phyloP scores from a whole-genome alignment of 2,888 invertebrate genomes.

The Fissipunctia ypsillon region DNA sequence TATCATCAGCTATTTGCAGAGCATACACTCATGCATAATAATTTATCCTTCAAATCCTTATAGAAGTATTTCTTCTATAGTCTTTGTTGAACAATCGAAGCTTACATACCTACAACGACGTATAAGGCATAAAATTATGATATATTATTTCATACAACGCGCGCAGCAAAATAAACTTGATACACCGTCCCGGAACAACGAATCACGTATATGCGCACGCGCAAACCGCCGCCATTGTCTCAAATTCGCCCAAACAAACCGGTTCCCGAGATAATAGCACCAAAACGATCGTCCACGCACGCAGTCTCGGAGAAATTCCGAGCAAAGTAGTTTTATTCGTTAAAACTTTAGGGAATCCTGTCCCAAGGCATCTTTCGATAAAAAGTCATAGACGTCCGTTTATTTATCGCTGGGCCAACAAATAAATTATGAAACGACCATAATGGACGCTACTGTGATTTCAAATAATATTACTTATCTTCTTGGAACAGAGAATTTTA shows the following conservation, averaged over 20 bases:
- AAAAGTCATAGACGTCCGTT: conserved; percentile 62
- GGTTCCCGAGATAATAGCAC: conserved; percentile 84
- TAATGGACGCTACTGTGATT: conserved; percentile 65
- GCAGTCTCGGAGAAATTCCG: conserved; percentile 65
- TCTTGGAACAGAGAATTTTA: conserved; percentile 53
- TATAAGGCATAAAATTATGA: conserved; percentile 57
- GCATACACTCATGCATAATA: conserved; percentile 12
- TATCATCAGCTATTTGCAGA: conserved; percentile 9
- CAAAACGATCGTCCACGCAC: conserved; percentile 73
- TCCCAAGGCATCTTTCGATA: conserved; percentile 65
- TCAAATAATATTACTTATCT: conserved; percentile 64
- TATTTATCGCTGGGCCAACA: conserved; percentile 64
- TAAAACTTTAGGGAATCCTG: conserved; percentile 66
- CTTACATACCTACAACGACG: conserved; percentile 26
- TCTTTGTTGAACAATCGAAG: conserved; percentile 46
- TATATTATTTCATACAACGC: conserved; percentile 61
- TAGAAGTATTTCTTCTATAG: conserved; percentile 20
- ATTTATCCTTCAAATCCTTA: conserved; percentile 42
- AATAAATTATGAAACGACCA: conserved; percentile 62
- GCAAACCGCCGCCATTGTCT: conserved; percentile 82
- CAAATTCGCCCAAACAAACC: conserved; percentile 86
- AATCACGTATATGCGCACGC: conserved; percentile 69
- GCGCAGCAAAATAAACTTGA: conserved; percentile 66
- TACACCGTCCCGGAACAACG: conserved; percentile 75
- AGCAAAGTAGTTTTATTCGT: conserved; percentile 66